Conservation (phyloP, 1,140 invertebrate genomes). For the Lerema accius region DNA sequence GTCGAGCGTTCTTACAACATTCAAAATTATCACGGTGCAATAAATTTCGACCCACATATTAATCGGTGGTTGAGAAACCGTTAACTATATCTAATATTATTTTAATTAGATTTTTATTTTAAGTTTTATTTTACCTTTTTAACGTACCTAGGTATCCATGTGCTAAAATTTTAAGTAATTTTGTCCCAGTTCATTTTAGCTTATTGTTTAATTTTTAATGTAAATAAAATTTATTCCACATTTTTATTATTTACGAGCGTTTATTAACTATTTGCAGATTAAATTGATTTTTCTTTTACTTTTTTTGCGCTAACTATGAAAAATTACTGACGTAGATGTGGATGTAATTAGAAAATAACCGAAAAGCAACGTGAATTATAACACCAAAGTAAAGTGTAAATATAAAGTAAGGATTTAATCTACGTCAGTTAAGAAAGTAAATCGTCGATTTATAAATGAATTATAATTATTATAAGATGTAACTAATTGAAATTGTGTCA, state of each 20-base stretch:
- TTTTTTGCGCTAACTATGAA: not conserved
- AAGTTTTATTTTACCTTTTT: not conserved
- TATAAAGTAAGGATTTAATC: constrained; percentile 20
- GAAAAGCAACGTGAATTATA: not conserved
- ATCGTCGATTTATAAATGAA: not conserved
- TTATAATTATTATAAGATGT: constrained; percentile 1
- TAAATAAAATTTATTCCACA: constrained; percentile 1
- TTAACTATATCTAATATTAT: not conserved
- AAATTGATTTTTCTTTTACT: not conserved
- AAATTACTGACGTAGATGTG: constrained; percentile 20
- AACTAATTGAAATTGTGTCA: no score
- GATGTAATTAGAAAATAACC: constrained; percentile 12
- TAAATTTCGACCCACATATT: not conserved
- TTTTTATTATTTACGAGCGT: not conserved
- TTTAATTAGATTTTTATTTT: not conserved
- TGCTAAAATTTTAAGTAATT: no score
- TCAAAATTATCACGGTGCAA: not conserved
- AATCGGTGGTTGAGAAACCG: constrained; percentile 2
- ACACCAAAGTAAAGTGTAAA: constrained; percentile 25
- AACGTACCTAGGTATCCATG: no score
- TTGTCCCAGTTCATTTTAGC: not conserved
- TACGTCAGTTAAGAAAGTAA: constrained; percentile 7
- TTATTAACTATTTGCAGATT: not conserved
- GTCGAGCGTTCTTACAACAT: constrained; percentile 12
- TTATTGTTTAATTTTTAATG: not conserved